Evolutionary conservation across 2,888 invertebrate genomes (phyloP).

Genomic region (Tupiocoris notatus): DNA sequence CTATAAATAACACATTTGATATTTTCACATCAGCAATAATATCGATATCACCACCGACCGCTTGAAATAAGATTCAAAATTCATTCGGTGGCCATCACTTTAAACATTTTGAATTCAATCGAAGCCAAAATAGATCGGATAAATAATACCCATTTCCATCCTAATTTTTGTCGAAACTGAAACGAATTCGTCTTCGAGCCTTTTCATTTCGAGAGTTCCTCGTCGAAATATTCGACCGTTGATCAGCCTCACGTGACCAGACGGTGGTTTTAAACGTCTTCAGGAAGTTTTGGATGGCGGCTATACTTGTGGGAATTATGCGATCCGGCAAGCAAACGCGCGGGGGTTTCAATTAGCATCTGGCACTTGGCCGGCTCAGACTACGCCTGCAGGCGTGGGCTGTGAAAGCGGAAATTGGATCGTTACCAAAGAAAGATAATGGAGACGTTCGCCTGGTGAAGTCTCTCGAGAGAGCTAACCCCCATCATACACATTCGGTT

Average conservation of each 20-base stretch:
- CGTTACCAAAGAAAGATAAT: slow-evolving; percentile 18
- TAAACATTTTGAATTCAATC: no score
- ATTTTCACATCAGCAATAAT: no score
- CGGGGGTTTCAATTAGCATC: neutral
- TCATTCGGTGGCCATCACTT: no score
- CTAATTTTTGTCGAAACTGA: no score
- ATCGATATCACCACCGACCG: no score
- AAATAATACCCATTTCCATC: no score
- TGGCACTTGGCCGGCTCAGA: slow-evolving; percentile 12
- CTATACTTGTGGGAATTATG: neutral
- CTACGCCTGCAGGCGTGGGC: neutral
- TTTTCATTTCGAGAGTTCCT: no score
- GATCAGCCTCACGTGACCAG: neutral
- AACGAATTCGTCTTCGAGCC: no score
- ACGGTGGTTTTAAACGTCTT: neutral
- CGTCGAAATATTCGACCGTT: no score
- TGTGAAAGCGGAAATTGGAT: slow-evolving; percentile 23
- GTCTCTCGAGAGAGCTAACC: neutral
- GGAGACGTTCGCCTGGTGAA: slow-evolving; percentile 2
- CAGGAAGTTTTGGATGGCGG: neutral
- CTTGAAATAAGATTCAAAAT: no score
- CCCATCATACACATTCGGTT: neutral
- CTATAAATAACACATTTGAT: no score
- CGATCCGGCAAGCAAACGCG: neutral
- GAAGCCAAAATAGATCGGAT: no score